Evolutionary conservation across 92 coral and sea anemone species (phyloP), one percentile per base, ranked within the genome.

Genomic region (Epizoanthus scotinus): DNA sequence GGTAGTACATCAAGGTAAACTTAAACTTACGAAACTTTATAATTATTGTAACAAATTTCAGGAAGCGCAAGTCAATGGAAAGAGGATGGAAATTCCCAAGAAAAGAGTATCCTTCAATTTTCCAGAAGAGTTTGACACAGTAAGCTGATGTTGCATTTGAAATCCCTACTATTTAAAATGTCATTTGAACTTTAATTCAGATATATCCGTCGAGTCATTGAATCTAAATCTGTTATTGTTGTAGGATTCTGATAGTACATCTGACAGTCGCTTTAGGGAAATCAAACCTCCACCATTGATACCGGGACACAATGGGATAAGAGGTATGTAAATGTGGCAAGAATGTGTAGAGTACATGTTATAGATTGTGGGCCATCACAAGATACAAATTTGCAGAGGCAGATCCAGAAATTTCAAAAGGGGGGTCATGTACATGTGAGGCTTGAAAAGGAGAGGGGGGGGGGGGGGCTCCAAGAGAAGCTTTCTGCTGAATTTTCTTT

Each of bases 41-140:
- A 21, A 60, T 60, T 31, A 24, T 7, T 21, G 17, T 2, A 1
- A 7, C 25, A 27, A 53, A 84, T 78, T 67, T 21, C 54, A 81
- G 83, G 88, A 78, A 13, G 60, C 42, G 22, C 83, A 78, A n/a
- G 38, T 78, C 58, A 71, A 61, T 50, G 81, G 79, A 28, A 88
- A 71, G 15, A 80, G 71, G 57, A 67, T 66, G 5, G 91, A 87
- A 27, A 73, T 55, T 78, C 82, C 84, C 17, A 92, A 90, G 85
- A 92, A 92, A 61, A 85, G 94, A 75, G 97, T 92, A n/a, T 92
- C 97, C 19, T 92, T 92, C 62, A 89, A 93, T 29, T 89, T 90
- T 82, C 94, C 97, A 72, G 94, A 89, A 14, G 97, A 90, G 83
- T 54, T 92, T 40, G 97, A 92, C n/a, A 92, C 97, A 61, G 97